Percentiles rank a stretch among this genome's conserved stretches.
These are phyloP conservation scores for Cercocebus atys DNA, from an alignment of 2,113 vertebrate species.

Conservation along the genomic window DNA sequence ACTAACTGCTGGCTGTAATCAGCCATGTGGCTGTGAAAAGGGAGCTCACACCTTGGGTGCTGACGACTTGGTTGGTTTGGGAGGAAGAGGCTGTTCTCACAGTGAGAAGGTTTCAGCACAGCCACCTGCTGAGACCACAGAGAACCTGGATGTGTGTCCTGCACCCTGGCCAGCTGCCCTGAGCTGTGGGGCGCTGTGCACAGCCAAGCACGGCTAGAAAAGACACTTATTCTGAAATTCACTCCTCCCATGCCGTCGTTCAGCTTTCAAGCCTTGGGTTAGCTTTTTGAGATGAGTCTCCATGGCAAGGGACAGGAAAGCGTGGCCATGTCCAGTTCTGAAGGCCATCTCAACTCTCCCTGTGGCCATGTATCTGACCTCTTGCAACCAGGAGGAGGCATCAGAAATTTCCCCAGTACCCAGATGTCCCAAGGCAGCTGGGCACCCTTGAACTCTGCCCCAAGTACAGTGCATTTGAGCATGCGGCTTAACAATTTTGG, in stretches of 20 bases:
- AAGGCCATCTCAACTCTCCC: not conserved
- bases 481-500: not conserved
- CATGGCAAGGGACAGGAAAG: not conserved
- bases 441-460: not conserved
- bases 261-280: not conserved
- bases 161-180: not conserved
- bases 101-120: not conserved
- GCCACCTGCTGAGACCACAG: fast-evolving
- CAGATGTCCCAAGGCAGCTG: not conserved
- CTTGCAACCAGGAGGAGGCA: not conserved
- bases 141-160: not conserved
- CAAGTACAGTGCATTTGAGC: fast-evolving
- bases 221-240: not conserved
- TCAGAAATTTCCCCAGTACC: fast-evolving
- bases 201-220: not conserved
- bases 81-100: not conserved
- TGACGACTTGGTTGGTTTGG: not conserved
- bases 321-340: not conserved
- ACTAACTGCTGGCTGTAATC: not conserved
- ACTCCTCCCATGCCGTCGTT: not conserved
- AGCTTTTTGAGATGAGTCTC: not conserved
- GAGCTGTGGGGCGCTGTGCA: not conserved
- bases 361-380: not conserved
- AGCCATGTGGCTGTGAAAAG: not conserved
- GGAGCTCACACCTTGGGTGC: not conserved